Evolutionary conservation across 2,113 vertebrate genomes (phyloP), one percentile per base, ranked within the genome.

Genomic region (Xiphophorus maculatus): DNA sequence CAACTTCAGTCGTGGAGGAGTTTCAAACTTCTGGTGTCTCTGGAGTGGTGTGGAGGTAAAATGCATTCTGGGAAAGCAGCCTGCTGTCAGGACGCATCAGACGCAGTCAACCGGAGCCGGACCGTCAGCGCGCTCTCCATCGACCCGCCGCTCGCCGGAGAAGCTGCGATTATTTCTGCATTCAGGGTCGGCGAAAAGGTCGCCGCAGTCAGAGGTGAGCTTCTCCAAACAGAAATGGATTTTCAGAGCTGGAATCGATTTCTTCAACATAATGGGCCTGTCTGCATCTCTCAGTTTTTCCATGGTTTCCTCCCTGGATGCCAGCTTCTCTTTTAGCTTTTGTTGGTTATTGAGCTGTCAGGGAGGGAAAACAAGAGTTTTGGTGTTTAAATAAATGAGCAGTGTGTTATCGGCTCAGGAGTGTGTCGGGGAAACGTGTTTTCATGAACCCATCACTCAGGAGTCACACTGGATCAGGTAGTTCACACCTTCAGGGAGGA

Each of bases 181-280:
- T 58, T 58, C 51, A 58, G 51, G 51, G n/a, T 25, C 51, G 2
- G 25, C 19, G 1, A 15, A 62, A 33, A 76, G 64, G 64, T 69
- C 1, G 6, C 0, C 7, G 5, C 33, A 35, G 10, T 22, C 64
- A 0, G 8, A 12, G 2, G 33, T 0, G 32, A 71, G 63, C 32
- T 69, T 51, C 73, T 28, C 3, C 1, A 19, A 61, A 63, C 29
- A 17, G 1, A 42, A 62, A 77, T 66, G 19, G 51, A 64, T 73
- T 78, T 79, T 84, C 32, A 69, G 35, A 22, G 61, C 71, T 42
- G 0, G 29, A 70, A 74, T 80, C 74, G 66, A 73, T 85, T 5
- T 63, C 60, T 48, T 35, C 35, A 64, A 61, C 28, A 27, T 71
- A 37, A 77, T 0, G 62, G 51, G 48, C 28, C 27, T 42, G 44